Conservation (phyloP, 2,888 invertebrate genomes). For the Lochmaea crataegi region DNA sequence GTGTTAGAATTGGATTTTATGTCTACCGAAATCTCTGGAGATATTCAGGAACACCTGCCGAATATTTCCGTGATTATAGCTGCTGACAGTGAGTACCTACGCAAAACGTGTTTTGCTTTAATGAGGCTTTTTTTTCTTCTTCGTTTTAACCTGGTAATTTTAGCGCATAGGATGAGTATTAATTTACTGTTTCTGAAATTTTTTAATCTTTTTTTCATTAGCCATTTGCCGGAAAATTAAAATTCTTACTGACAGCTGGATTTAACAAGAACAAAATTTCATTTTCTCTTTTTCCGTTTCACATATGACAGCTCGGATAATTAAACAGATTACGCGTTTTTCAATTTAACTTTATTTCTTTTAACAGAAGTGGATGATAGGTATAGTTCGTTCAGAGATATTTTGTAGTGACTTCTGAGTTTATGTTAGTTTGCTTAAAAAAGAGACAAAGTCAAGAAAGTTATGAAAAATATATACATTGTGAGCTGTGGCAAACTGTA, state of each 20-base stretch:
- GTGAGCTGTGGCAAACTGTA: too few species aligned
- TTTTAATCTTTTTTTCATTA: not conserved
- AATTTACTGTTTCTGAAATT: too few species aligned
- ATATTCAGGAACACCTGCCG: slow-evolving; percentile 69
- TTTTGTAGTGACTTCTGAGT: too few species aligned
- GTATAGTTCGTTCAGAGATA: too few species aligned
- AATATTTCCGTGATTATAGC: slow-evolving; percentile 78
- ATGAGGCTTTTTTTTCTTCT: not conserved
- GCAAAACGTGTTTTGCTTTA: too few species aligned
- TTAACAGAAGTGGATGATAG: not conserved
- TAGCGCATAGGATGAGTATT: too few species aligned
- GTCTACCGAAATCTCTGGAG: slow-evolving; percentile 68
- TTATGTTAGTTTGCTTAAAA: too few species aligned
- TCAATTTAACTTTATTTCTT: not conserved
- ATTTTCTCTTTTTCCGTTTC: not conserved
- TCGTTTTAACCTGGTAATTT: not conserved
- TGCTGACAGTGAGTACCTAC: slow-evolving; percentile 78
- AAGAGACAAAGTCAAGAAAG: too few species aligned
- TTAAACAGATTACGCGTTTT: not conserved
- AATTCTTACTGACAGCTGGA: not conserved
- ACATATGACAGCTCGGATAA: not conserved
- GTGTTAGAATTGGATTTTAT: slow-evolving; percentile 80
- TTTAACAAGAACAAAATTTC: not conserved
- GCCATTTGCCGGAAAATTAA: not conserved
- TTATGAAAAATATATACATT: too few species aligned